phyloP scores from a whole-genome alignment of 2,888 invertebrate genomes.

The Sesia bembeciformis region DNA sequence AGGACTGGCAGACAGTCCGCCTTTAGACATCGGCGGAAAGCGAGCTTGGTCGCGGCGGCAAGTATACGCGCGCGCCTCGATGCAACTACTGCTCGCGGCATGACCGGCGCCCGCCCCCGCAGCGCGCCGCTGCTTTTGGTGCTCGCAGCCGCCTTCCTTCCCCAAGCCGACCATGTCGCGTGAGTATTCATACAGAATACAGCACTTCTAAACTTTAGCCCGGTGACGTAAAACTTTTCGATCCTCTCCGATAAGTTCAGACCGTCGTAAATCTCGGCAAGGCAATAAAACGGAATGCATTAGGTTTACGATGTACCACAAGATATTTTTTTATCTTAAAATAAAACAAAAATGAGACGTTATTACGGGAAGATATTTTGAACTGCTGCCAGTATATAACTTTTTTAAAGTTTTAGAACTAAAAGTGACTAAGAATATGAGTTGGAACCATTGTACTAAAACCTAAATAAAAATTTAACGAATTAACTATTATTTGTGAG shows the following conservation, averaged over 20 bases:
- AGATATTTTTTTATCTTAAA: slow-evolving; percentile 2
- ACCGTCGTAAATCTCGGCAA: slow-evolving; percentile 27
- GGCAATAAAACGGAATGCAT: slow-evolving; percentile 28
- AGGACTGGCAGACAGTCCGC: slow-evolving; percentile 31
- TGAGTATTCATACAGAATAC: slow-evolving; percentile 52
- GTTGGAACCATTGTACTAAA: no score
- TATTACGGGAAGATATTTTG: no score
- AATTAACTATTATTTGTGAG: no score
- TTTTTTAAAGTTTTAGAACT: no score
- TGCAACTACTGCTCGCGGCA: slow-evolving; percentile 54
- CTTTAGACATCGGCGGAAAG: slow-evolving; percentile 41
- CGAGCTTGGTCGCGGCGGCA: slow-evolving; percentile 23
- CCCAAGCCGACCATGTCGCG: slow-evolving; percentile 76
- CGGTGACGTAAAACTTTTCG: slow-evolving; percentile 16
- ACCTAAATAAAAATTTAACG: no score
- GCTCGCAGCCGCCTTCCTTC: slow-evolving; percentile 74
- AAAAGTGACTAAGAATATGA: no score
- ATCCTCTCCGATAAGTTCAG: slow-evolving; percentile 17
- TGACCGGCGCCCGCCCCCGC: slow-evolving; percentile 75
- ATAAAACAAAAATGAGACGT: neutral
- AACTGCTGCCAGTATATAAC: no score
- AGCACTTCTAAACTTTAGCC: neutral
- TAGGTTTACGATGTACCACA: slow-evolving; percentile 22
- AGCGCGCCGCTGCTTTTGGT: slow-evolving; percentile 76
- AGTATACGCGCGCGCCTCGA: slow-evolving; percentile 30